Base-by-base conservation (phyloP, 2,797 vertebrate genomes). In the Enteromius thamalakanensis region DNA sequence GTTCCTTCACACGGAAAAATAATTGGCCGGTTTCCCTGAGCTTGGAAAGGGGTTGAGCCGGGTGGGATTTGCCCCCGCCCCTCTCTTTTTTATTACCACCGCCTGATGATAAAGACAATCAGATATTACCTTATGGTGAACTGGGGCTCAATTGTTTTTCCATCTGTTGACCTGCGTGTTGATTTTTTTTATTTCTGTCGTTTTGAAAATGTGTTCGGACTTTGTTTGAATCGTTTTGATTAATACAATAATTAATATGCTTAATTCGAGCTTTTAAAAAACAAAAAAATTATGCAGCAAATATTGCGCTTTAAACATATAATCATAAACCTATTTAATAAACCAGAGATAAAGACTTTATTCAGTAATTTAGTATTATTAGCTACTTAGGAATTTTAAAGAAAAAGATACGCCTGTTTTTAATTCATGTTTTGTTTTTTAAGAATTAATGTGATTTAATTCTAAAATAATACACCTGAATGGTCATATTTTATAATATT, bases 1-100 rank as follows among this genome's bases (percentile, higher is more conserved):
- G 84, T 89, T 90, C 88, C 86, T 89, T 93, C 86, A 94, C 89
- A 92, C 89, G 93, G 90, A 94, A 94, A 95, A 94, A 93, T 92
- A 94, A 93, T 91, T 91, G 92, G 89, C 89, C 86, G 90, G 89
- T 92, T 92, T 92, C 86, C 89, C 88, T 0, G 11, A 86, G 86
- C 81, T 76, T 86, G 87, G 85, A 92, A 81, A 89, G 62, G 79
- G 75, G 0, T 76, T 89, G 89, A 88, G 82, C 91, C 90, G 85
- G 72, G 79, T 75, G 92, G 91, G 90, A 92, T 87, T 3, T 3
- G 58, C 0, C 0, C 76, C 62, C 85, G 87, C 82, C 87, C 83
- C 65, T 86, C 80, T 82, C 79, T 85, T 81, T 76, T 86, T 81
- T 88, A 85, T 42, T 67, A 58, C 80, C 83, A 81, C 90, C 85